phyloP scores from a whole-genome alignment of 2,113 vertebrate species.

The Apus apus region DNA sequence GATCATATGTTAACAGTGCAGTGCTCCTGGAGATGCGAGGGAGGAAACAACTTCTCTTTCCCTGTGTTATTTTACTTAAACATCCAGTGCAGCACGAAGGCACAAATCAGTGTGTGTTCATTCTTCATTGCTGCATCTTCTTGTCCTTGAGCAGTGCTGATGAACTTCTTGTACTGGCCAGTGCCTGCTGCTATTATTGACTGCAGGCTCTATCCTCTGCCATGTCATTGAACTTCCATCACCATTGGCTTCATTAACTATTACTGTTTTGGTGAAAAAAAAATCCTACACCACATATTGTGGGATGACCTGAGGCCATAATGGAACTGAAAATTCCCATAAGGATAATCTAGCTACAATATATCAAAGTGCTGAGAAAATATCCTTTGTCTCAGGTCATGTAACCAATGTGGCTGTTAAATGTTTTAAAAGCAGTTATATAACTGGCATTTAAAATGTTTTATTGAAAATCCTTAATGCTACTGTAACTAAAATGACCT shows the following conservation, averaged over 20 bases:
- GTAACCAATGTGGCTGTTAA: slow-evolving; percentile 63
- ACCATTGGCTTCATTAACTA: slow-evolving; percentile 62
- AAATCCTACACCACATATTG: slow-evolving; percentile 18
- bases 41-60: background rate
- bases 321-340: slow-evolving; percentile 45
- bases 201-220: slow-evolving; percentile 42
- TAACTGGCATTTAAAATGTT: slow-evolving; percentile 73
- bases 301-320: slow-evolving; percentile 53
- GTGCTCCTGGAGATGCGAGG: background rate
- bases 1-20: background rate
- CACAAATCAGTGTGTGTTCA: background rate
- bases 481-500: slow-evolving; percentile 70
- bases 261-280: slow-evolving; percentile 59
- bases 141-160: slow-evolving; percentile 30
- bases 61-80: background rate
- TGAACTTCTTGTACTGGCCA: background rate
- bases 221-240: slow-evolving; percentile 59
- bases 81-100: fast-evolving
- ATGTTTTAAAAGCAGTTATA: slow-evolving; percentile 76
- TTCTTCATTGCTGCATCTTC: background rate
- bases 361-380: slow-evolving; percentile 66
- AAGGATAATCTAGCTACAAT: slow-evolving; percentile 61
- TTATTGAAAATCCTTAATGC: slow-evolving; percentile 72
- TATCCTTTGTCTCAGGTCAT: slow-evolving; percentile 71
- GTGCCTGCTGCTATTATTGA: slow-evolving; percentile 11